These are phyloP conservation scores for Nyctibius bracteatus DNA, from an alignment of 2,113 vertebrate species.

Conservation along the genomic window DNA sequence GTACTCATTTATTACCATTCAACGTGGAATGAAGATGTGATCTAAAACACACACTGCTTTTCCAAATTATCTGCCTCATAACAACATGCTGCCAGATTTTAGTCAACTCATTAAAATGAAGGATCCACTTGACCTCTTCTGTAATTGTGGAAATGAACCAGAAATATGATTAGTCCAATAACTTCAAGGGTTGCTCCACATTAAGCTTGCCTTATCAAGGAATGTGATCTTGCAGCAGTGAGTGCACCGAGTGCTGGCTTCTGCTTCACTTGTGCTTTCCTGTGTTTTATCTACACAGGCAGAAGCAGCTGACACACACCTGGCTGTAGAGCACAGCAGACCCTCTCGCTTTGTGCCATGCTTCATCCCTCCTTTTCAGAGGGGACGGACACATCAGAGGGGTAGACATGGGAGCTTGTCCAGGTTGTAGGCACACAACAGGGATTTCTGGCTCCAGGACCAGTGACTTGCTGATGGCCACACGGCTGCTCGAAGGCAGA, in stretches of 20 bases:
- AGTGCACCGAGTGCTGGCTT: accelerated
- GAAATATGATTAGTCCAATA: neutral
- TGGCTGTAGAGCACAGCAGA: neutral
- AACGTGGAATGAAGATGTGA: neutral
- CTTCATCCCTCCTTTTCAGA: neutral
- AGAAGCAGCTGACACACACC: neutral
- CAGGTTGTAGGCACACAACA: accelerated
- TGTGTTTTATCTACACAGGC: accelerated
- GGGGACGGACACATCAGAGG: neutral
- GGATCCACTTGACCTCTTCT: neutral
- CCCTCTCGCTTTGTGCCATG: accelerated
- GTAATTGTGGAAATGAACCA: neutral
- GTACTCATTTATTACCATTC: neutral
- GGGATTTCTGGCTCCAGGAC: neutral
- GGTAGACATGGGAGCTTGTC: neutral
- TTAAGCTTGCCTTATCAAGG: neutral
- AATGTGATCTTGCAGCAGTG: neutral
- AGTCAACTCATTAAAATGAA: neutral
- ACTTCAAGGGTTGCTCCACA: neutral
- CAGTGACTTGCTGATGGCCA: neutral
- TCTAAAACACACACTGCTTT: neutral
- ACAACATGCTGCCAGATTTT: neutral
- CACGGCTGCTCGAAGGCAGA: neutral
- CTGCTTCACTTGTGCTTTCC: neutral
- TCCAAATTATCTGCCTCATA: neutral